A percentile compares a stretch with the other conserved stretches of the same genome.
Conservation (phyloP, 2,888 invertebrate species). For the Cantharis rufa region DNA sequence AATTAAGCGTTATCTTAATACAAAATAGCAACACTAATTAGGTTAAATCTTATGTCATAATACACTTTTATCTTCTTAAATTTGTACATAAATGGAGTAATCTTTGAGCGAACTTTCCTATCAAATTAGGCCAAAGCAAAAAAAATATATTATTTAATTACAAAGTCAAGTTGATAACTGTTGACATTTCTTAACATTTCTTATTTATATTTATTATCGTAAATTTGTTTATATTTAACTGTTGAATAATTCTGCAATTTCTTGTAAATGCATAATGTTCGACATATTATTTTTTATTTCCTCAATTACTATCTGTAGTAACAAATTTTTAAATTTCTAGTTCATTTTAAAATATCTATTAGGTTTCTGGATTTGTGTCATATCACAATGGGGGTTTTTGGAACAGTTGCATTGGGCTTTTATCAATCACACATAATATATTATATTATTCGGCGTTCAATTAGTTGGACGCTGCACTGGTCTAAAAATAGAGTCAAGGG, state of each 20-base stretch:
- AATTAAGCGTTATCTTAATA: neutral
- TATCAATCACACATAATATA: neutral
- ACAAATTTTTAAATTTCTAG: neutral
- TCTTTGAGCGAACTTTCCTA: conserved; percentile 11
- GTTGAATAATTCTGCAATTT: neutral
- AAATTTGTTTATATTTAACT: neutral
- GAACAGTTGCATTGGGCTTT: neutral
- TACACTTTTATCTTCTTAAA: neutral
- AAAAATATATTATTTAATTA: neutral
- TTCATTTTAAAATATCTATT: neutral
- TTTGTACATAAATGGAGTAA: conserved; percentile 6
- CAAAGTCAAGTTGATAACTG: neutral
- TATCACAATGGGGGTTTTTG: neutral
- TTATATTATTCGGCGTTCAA: neutral
- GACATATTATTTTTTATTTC: neutral
- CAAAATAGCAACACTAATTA: conserved; percentile 7
- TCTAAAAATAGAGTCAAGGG: neutral
- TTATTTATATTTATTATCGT: neutral
- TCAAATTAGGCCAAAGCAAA: conserved; percentile 3
- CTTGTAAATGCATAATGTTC: neutral
- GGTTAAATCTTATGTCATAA: conserved; percentile 8
- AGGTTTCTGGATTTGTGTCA: neutral
- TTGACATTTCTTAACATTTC: neutral
- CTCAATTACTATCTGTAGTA: neutral
- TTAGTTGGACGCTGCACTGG: neutral